Percentiles rank a stretch among this genome's conserved stretches.
Evolutionary conservation across 2,888 invertebrate species (phyloP).

Genomic region (Dugesia japonica): DNA sequence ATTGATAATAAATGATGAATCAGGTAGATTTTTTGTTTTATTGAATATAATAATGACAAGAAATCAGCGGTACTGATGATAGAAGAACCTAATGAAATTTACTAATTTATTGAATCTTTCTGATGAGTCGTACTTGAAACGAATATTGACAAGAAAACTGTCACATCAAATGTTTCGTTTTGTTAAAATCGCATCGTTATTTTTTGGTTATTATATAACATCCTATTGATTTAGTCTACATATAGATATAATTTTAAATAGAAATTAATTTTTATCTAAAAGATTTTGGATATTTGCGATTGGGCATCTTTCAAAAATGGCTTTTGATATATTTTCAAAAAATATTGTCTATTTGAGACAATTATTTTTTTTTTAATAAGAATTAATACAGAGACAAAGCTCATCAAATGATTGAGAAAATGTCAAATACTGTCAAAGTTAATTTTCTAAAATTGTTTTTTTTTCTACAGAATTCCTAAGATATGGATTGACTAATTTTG

Average conservation of each 20-base stretch:
- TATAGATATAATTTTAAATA: background rate
- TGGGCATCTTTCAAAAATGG: constrained; percentile 2
- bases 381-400: background rate
- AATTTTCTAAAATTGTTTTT: constrained; percentile 9
- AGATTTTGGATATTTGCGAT: background rate
- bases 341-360: background rate
- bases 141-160: background rate
- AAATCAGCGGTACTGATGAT: background rate
- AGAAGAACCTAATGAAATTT: background rate
- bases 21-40: too few species aligned
- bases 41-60: background rate
- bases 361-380: background rate
- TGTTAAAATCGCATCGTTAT: background rate
- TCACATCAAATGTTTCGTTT: constrained; percentile 1
- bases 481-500: background rate
- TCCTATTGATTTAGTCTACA: background rate
- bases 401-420: constrained; percentile 7
- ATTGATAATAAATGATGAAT: too few species aligned
- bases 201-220: background rate
- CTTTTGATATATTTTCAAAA: constrained; percentile 6
- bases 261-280: background rate
- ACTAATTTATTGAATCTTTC: background rate
- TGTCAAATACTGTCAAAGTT: constrained; percentile 13
- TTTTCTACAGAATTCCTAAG: background rate
- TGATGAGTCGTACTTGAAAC: background rate